A percentile compares a stretch with the other conserved stretches of the same genome.
Conservation (phyloP, 2,113 vertebrate genomes). For the Neogale vison region DNA sequence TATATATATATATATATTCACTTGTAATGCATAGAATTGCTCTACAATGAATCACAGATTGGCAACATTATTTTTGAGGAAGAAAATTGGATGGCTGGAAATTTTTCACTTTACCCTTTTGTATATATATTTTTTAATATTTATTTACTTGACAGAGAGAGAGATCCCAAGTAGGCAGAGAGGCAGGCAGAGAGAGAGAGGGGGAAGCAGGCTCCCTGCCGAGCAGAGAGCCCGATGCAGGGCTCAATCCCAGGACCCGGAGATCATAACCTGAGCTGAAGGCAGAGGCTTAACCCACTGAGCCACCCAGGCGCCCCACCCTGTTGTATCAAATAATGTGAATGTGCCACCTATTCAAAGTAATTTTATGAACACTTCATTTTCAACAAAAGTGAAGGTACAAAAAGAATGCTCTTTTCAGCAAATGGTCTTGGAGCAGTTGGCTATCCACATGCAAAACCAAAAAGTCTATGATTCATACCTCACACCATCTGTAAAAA, state of each 20-base stretch:
- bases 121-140: no score
- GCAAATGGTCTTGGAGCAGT: not conserved
- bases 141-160: no score
- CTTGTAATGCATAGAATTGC: not conserved
- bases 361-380: conserved; percentile 3
- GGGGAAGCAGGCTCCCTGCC: no score
- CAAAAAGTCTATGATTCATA: not conserved
- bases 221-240: no score
- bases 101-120: conserved; percentile 4
- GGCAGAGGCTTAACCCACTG: no score
- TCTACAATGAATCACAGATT: conserved; percentile 21
- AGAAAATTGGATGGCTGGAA: not conserved
- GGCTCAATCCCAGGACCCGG: no score
- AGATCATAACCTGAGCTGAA: no score
- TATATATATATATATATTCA: not conserved
- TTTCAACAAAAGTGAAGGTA: conserved; percentile 41
- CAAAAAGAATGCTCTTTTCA: not conserved
- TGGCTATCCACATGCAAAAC: not conserved
- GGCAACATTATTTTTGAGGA: not conserved
- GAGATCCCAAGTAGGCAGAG: no score
- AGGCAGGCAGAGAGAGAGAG: no score
- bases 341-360: not conserved
- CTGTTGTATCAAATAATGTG: not conserved
- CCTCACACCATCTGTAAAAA: not conserved
- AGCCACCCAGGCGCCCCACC: no score